phyloP scores from a whole-genome alignment of 35 echinoderm and acorn worm species.

The Hemicentrotus pulcherrimus region DNA sequence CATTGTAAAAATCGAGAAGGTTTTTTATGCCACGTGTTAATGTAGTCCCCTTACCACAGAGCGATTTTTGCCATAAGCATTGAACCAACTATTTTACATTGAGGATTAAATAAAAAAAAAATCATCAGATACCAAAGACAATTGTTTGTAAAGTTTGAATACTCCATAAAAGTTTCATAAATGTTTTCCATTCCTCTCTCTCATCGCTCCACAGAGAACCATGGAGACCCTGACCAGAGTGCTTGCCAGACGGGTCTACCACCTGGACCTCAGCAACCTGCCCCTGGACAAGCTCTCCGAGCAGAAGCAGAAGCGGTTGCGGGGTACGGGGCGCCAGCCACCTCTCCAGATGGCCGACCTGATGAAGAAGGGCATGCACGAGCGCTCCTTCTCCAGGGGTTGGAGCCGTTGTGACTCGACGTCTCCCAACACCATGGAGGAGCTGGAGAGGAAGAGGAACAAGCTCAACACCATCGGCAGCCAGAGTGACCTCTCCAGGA shows the following conservation, averaged over 20 bases:
- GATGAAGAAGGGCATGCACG: slow-evolving; percentile 54
- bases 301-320: slow-evolving; percentile 72
- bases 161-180: neutral
- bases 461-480: slow-evolving; percentile 61
- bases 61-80: no score
- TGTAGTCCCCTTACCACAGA: no score
- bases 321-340: neutral
- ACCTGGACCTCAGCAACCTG: slow-evolving; percentile 83
- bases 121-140: neutral
- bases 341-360: neutral
- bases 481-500: slow-evolving; percentile 56
- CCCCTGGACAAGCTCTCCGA: slow-evolving; percentile 93
- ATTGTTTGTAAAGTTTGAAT: neutral
- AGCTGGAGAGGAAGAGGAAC: slow-evolving; percentile 55
- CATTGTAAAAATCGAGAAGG: no score
- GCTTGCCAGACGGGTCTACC: slow-evolving; percentile 84
- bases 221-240: slow-evolving; percentile 98
- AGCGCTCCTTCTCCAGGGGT: slow-evolving; percentile 83
- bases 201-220: slow-evolving; percentile 71
- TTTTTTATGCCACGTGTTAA: no score
- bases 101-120: no score
- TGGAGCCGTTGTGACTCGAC: slow-evolving; percentile 81
- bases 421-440: slow-evolving; percentile 70
- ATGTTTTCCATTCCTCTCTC: neutral
- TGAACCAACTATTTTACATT: no score